Conservation (phyloP, 2,113 vertebrate species). For the Ammodytes dubius region DNA sequence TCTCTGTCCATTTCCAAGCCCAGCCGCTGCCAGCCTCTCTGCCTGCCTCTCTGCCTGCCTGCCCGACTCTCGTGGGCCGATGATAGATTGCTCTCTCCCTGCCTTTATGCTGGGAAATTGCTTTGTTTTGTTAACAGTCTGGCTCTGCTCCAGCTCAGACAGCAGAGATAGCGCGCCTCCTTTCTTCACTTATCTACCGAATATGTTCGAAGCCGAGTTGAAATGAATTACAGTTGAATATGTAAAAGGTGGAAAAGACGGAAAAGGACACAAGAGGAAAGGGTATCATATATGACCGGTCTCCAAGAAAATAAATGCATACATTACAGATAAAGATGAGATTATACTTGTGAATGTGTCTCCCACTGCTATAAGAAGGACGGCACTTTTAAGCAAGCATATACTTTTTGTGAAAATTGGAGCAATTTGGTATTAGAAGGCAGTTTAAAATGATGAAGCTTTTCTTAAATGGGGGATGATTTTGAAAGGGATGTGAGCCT, state of each 20-base stretch:
- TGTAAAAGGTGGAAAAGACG: background rate
- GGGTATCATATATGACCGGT: background rate
- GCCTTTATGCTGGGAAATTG: slow-evolving; percentile 78
- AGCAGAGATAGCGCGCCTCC: slow-evolving; percentile 55
- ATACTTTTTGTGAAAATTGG: background rate
- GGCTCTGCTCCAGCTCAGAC: slow-evolving; percentile 61
- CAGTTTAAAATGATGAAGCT: background rate
- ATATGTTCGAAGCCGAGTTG: slow-evolving; percentile 25
- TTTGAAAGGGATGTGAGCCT: background rate
- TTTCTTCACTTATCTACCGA: slow-evolving; percentile 57
- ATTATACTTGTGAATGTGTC: background rate
- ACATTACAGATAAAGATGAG: slow-evolving; percentile 3
- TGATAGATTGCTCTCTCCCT: slow-evolving; percentile 80
- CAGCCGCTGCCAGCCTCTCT: background rate
- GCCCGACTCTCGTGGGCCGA: slow-evolving; percentile 56
- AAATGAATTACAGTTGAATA: slow-evolving; percentile 49
- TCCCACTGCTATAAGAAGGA: no score
- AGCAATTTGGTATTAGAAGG: background rate
- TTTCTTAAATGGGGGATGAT: background rate
- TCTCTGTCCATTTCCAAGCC: slow-evolving; percentile 48
- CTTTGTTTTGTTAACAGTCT: slow-evolving; percentile 82
- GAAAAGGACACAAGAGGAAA: background rate
- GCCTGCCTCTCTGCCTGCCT: slow-evolving; percentile 22
- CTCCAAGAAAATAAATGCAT: background rate
- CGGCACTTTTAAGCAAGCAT: no score